Conservation (phyloP, 2,113 vertebrate genomes). For the Elephantulus edwardii region DNA sequence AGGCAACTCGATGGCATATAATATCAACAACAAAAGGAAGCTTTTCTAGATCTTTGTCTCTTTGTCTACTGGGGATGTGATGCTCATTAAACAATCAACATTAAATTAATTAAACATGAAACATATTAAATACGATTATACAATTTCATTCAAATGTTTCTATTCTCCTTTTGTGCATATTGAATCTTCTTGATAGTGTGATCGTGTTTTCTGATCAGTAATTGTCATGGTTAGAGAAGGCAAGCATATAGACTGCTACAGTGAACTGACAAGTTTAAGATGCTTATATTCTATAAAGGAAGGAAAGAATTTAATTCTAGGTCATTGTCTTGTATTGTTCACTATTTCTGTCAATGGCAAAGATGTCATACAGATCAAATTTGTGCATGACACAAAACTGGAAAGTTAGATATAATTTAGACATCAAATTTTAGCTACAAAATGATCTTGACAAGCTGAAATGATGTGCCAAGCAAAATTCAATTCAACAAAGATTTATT, state of each 20-base stretch:
- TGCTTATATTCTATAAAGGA: background rate
- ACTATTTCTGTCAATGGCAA: background rate
- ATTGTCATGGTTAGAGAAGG: background rate
- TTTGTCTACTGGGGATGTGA: background rate
- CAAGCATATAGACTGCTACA: background rate
- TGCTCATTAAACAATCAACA: background rate
- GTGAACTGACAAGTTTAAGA: background rate
- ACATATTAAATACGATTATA: background rate
- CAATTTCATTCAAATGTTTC: background rate
- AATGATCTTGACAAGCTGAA: constrained; percentile 25
- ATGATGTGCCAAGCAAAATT: constrained; percentile 41
- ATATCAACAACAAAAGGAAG: too few species aligned
- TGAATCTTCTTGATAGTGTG: background rate
- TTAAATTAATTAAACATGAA: background rate
- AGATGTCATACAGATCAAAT: background rate
- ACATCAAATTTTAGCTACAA: constrained; percentile 28
- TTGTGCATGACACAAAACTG: background rate
- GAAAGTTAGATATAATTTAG: constrained; percentile 2
- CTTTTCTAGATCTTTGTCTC: background rate
- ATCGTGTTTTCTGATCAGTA: background rate
- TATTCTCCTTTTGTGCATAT: background rate
- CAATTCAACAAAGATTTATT: constrained; percentile 39
- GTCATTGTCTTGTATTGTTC: background rate
- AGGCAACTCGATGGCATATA: too few species aligned
- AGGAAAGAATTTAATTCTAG: background rate